phyloP scores from a whole-genome alignment of 2,797 vertebrate species.

The Miichthys miiuy region DNA sequence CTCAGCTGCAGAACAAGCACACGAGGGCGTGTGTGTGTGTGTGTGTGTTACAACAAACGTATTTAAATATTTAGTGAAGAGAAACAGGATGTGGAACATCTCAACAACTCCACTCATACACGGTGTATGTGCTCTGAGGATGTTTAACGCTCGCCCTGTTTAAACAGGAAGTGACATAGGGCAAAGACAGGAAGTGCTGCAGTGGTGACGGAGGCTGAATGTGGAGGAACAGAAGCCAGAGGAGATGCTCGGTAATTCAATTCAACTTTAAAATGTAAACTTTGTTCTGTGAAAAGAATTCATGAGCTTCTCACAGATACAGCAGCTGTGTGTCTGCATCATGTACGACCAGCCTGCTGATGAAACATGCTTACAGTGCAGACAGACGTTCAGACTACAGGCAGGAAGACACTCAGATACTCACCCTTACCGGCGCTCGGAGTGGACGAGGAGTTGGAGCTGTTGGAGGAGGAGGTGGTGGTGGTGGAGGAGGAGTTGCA shows the following conservation, averaged over 20 bases:
- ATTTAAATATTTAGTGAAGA: slow-evolving; percentile 53
- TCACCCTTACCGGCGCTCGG: slow-evolving; percentile 86
- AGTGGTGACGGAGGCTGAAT: neutral
- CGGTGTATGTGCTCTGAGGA: slow-evolving; percentile 12
- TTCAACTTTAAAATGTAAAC: no score
- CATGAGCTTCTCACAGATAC: no score
- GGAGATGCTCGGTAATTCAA: no score
- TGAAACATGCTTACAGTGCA: no score
- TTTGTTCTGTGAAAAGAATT: no score
- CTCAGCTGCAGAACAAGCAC: neutral
- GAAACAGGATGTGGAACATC: slow-evolving; percentile 5
- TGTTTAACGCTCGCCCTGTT: slow-evolving; percentile 54
- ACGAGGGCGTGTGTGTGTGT: neutral
- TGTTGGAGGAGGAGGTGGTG: slow-evolving; percentile 38
- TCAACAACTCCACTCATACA: neutral
- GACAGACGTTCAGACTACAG: neutral
- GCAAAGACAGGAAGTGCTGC: slow-evolving; percentile 25
- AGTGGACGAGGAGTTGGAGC: slow-evolving; percentile 48
- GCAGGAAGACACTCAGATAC: neutral
- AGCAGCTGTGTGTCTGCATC: no score
- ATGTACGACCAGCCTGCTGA: no score
- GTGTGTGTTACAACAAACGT: slow-evolving; percentile 23
- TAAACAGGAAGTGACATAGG: slow-evolving; percentile 67
- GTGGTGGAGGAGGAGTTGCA: slow-evolving; percentile 48
- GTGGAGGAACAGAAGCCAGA: no score